Evolutionary conservation across 2,797 vertebrate species (phyloP), one percentile per base, ranked within the genome.

Genomic region (Percopsis omiscomaycus): DNA sequence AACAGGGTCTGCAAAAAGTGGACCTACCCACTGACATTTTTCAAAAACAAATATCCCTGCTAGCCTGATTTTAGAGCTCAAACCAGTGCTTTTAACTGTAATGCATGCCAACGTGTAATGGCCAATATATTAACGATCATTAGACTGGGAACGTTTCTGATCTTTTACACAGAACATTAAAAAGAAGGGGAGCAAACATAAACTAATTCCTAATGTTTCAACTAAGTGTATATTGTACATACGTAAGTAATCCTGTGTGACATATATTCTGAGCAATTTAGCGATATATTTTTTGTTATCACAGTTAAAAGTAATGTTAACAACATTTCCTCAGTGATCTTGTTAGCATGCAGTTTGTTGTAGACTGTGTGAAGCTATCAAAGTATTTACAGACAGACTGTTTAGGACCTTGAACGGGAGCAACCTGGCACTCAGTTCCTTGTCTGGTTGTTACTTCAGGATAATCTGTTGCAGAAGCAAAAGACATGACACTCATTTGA

Each of bases 361-460:
- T 65, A 75, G 54, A 55, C 71, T 69, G 74, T 64, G 77, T 61
- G 71, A 62, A 44, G 68, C 71, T 75, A 52, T 70, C 68, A 71
- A 76, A 55, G 75, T 89, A 89, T 86, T 83, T 90, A 89, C 86
- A 91, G 49, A 72, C 69, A 12, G 63, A 74, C 61, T 86, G 81
- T 71, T 74, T 59, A 42, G 66, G 52, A 59, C 91, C 92, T 92
- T 93, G 92, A 88, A 92, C 88, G 85, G 93, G 94, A 90, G 94
- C 93, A 84, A 94, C 91, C 81, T 93, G 92, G 90, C 95, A 96
- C 91, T 94, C 94, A 74, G 90, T 90, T 89, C 92, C 92, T 22
- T 89, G 94, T 87, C 93, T 91, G 94, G 78, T 78, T 69, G 88
- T 94, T 96, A 99, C 93, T 99, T 99, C 94, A 99, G 96, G 92